Conservation (phyloP, 2,797 vertebrate species). For the Fundulus diaphanus region DNA sequence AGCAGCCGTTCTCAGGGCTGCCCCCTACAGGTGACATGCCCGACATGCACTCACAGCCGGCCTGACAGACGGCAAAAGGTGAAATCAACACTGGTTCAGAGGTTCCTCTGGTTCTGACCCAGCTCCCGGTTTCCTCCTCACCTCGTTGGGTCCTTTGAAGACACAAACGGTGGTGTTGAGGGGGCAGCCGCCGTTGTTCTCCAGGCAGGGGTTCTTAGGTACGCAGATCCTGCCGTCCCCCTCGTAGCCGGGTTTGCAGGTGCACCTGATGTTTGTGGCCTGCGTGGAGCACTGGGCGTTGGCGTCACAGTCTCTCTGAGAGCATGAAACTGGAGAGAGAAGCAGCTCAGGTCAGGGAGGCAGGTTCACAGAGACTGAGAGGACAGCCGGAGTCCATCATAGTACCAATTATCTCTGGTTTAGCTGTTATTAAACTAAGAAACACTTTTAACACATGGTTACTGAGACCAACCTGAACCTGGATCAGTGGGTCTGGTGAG, state of each 20-base stretch:
- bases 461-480: not conserved
- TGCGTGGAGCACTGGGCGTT: constrained; percentile 82
- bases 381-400: not conserved
- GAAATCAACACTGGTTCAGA: not conserved
- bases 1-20: constrained; percentile 74
- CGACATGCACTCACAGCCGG: constrained; percentile 86
- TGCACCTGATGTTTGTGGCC: constrained; percentile 77
- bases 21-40: constrained; percentile 74
- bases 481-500: no score
- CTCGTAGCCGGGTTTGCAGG: constrained; percentile 84
- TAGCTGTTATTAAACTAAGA: not conserved
- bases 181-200: constrained; percentile 88
- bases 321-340: constrained; percentile 65
- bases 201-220: constrained; percentile 85
- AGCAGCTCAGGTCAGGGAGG: not conserved
- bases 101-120: not conserved
- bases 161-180: constrained; percentile 85
- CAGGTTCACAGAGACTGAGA: no score
- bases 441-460: no score
- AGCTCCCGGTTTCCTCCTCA: constrained; percentile 53
- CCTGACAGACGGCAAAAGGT: constrained; percentile 47
- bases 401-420: not conserved
- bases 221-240: constrained; percentile 89
- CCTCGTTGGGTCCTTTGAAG: constrained; percentile 84
- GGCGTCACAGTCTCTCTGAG: constrained; percentile 62